Evolutionary conservation across 2,113 vertebrate species (phyloP).

Genomic region (Dicaeum eximium): DNA sequence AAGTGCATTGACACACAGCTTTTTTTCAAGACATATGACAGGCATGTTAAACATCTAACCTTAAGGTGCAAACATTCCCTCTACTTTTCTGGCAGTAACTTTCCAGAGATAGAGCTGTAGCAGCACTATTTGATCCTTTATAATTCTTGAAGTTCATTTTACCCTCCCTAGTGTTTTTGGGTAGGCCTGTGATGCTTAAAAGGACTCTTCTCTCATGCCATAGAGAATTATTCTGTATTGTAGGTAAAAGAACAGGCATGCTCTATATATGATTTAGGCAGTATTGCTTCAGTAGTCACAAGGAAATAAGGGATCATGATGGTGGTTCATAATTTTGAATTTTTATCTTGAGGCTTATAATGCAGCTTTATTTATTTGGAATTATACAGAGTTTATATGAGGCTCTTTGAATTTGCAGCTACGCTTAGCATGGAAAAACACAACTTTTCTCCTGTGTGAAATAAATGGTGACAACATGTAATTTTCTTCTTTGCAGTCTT

Average conservation of each 20-base stretch:
- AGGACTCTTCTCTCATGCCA: neutral
- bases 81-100: neutral
- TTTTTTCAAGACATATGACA: neutral
- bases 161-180: neutral
- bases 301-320: slow-evolving; percentile 34
- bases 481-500: slow-evolving; percentile 67
- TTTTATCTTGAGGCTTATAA: slow-evolving; percentile 21
- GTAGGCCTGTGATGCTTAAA: neutral
- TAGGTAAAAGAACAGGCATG: neutral
- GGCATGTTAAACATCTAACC: neutral
- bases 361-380: slow-evolving; percentile 15
- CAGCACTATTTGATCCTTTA: neutral
- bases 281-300: neutral
- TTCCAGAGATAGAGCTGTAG: neutral
- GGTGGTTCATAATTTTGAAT: slow-evolving; percentile 53
- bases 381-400: slow-evolving; percentile 25
- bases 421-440: slow-evolving; percentile 43
- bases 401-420: slow-evolving; percentile 44
- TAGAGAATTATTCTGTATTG: neutral
- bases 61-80: neutral
- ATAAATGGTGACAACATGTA: slow-evolving; percentile 70
- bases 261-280: neutral
- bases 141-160: neutral
- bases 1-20: neutral
- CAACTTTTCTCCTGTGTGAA: slow-evolving; percentile 46